Conservation (phyloP, 2,113 vertebrate species). For the Cyphotilapia sp. region DNA sequence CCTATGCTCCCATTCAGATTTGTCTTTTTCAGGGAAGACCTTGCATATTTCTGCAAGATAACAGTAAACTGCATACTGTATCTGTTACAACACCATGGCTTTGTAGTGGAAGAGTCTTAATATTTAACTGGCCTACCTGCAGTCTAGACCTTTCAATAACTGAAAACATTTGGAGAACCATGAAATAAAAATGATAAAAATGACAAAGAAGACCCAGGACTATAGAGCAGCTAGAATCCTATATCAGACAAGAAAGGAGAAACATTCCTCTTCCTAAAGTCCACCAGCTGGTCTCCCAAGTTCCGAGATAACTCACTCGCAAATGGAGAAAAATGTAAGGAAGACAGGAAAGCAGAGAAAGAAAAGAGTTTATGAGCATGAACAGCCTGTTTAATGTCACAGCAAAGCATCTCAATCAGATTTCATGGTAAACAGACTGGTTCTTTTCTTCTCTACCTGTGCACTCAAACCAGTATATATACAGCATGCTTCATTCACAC, state of each 20-base stretch:
- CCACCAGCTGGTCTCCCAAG: background rate
- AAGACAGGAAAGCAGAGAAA: rapidly evolving
- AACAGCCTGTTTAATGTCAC: background rate
- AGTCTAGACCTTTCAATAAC: background rate
- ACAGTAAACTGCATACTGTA: background rate
- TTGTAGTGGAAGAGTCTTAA: background rate
- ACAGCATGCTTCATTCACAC: background rate
- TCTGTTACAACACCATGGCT: background rate
- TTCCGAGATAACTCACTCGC: background rate
- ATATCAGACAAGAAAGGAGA: background rate
- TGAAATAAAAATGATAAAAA: background rate
- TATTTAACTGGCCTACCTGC: background rate
- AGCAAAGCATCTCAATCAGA: background rate
- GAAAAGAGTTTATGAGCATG: background rate
- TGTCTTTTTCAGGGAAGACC: background rate
- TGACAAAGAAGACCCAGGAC: background rate
- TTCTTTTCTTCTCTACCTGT: background rate
- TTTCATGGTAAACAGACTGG: background rate
- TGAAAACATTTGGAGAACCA: background rate
- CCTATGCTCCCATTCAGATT: background rate
- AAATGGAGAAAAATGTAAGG: background rate
- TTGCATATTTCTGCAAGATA: background rate
- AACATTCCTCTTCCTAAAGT: background rate
- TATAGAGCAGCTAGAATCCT: background rate
- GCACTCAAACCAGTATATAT: background rate